Evolutionary conservation across 2,888 invertebrate genomes (phyloP), one percentile per base, ranked within the genome.

Genomic region (Gastrophysa polygoni): DNA sequence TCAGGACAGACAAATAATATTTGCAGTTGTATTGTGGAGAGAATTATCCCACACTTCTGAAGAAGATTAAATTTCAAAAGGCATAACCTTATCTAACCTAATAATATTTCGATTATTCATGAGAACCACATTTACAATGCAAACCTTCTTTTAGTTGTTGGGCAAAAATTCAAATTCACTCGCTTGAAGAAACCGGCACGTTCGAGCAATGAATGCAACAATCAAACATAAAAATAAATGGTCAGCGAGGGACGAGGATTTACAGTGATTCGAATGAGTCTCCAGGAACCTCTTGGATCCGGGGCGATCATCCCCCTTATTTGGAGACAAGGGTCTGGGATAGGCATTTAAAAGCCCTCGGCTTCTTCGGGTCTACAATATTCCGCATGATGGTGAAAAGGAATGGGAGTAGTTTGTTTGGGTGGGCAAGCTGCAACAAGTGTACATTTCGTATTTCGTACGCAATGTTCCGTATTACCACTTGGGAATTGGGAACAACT

Each of bases 221-320:
- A 28, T 43, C 28, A 16, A 48, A 55, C 48, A 59, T 59, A 48
- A 55, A 59, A 59, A 55, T 28, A 38, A 59, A 54, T 43, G 59
- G 55, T 55, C 59, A 55, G 49, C 59, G 17, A 38, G 49, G 34
- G 52, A 43, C 34, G 43, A 38, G 51, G 57, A 63, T 67, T 64
- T 66, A 69, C 71, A 72, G 73, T 74, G 76, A 76, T 75, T 75
- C 71, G 71, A 72, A 76, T 72, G 71, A 71, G 57, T 70, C 69
- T 73, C 75, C 60, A 70, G 61, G 75, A 72, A 72, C 71, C 73
- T 68, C 64, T 71, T 66, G 61, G 64, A 63, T 68, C 61, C 66
- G 74, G 75, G 76, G 75, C 77, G 75, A 75, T 76, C 75, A 73
- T 75, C 74, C 74, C 75, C 76, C 73, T 73, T 71, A 72, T 72